Conservation (phyloP, 1,140 invertebrate genomes). For the Drosophila sp. region DNA sequence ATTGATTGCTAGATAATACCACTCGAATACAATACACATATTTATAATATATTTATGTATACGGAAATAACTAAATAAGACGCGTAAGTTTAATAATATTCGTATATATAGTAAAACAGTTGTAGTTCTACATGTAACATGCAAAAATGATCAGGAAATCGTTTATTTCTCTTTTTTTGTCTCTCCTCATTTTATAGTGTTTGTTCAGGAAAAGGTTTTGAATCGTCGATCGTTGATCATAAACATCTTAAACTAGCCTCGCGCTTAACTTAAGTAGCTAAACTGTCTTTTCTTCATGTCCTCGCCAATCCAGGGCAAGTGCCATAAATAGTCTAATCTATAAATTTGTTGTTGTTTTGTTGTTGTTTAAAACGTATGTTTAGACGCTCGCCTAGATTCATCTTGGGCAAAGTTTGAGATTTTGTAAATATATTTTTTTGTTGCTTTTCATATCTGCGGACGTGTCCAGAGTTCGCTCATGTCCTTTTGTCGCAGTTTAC, state of each 20-base stretch:
- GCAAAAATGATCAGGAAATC: conserved; percentile 32
- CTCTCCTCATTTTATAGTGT: conserved; percentile 1
- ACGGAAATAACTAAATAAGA: conserved; percentile 55
- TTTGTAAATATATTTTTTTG: conserved; percentile 32
- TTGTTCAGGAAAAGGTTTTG: conserved; percentile 41
- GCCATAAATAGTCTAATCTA: conserved; percentile 39
- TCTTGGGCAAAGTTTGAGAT: conserved; percentile 61
- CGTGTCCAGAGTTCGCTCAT: conserved; percentile 77
- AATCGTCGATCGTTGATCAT: conserved; percentile 3
- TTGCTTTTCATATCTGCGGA: conserved; percentile 77
- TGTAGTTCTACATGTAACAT: conserved; percentile 32
- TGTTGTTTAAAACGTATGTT: conserved; percentile 22
- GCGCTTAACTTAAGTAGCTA: conserved; percentile 38
- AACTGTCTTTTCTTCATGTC: conserved; percentile 52
- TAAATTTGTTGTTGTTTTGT: background rate
- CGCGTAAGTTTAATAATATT: conserved; percentile 28
- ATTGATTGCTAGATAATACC: conserved; percentile 65
- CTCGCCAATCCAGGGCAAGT: conserved; percentile 1
- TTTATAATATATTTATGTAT: conserved; percentile 35
- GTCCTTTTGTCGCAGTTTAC: conserved; percentile 76
- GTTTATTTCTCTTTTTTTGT: conserved; percentile 8
- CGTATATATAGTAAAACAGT: conserved; percentile 50
- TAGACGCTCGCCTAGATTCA: conserved; percentile 42
- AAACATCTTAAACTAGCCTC: conserved; percentile 67
- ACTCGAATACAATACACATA: conserved; percentile 45